These are phyloP conservation scores for Irena cyanogastra DNA, from an alignment of 2,113 vertebrate species.

Conservation along the genomic window DNA sequence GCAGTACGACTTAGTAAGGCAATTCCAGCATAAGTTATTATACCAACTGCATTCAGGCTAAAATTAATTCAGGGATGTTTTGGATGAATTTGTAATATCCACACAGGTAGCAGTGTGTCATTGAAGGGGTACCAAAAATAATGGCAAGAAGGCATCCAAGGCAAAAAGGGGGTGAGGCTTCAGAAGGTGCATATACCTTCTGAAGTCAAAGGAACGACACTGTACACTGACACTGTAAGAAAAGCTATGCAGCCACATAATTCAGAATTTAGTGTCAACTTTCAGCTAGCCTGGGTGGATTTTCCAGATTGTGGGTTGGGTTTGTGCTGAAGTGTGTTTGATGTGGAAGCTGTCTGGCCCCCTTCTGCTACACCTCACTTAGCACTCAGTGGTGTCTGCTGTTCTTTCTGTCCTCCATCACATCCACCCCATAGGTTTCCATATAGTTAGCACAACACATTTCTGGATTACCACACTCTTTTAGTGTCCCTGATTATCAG, in stretches of 20 bases:
- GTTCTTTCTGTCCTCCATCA: neutral
- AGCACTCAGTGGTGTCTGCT: neutral
- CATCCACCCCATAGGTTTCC: neutral
- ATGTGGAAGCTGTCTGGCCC: neutral
- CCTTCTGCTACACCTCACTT: neutral
- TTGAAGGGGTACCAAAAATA: neutral
- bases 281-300: neutral
- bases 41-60: neutral
- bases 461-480: neutral
- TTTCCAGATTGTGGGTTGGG: neutral
- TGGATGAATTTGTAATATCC: neutral
- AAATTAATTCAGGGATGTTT: neutral
- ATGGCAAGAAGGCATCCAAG: neutral
- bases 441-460: neutral
- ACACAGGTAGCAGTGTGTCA: neutral
- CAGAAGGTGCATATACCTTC: neutral
- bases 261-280: neutral
- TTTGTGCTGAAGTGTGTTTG: neutral
- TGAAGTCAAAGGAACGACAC: neutral
- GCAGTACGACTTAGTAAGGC: neutral
- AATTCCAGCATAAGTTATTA: neutral
- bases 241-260: neutral
- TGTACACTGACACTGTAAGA: neutral
- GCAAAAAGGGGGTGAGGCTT: neutral
- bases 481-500: neutral